phyloP scores from a whole-genome alignment of 2,888 invertebrate species.

The Eupsilia transversa region DNA sequence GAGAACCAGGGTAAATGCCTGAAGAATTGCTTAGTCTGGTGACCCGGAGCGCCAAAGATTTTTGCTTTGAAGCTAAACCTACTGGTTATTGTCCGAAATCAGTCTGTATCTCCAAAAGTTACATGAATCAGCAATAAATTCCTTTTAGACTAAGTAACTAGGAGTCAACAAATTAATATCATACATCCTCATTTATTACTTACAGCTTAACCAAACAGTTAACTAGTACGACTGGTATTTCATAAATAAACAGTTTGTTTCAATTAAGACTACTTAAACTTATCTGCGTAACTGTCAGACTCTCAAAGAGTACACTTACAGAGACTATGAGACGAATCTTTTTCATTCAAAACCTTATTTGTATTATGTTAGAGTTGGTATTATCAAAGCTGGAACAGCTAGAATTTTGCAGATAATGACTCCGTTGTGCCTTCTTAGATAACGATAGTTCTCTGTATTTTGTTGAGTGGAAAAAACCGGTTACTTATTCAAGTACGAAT shows the following conservation, averaged over 20 bases:
- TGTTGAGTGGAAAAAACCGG: slow-evolving; percentile 55
- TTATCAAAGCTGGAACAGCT: slow-evolving; percentile 8
- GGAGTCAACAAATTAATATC: neutral
- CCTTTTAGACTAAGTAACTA: neutral
- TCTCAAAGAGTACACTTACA: slow-evolving; percentile 15
- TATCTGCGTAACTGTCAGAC: slow-evolving; percentile 41
- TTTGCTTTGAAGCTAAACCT: neutral
- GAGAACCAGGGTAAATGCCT: too few species aligned
- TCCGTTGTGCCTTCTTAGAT: slow-evolving; percentile 54
- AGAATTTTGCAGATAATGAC: slow-evolving; percentile 57
- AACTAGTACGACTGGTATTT: slow-evolving; percentile 9
- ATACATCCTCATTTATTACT: slow-evolving; percentile 12
- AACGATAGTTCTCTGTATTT: slow-evolving; percentile 57
- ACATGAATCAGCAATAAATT: neutral
- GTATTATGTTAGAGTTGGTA: neutral
- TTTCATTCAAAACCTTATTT: neutral
- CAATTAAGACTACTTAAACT: slow-evolving; percentile 57
- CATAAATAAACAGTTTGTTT: slow-evolving; percentile 45
- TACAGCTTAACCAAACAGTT: neutral
- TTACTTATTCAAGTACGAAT: slow-evolving; percentile 36
- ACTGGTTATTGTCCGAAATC: neutral
- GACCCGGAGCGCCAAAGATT: neutral
- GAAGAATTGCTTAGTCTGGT: too few species aligned
- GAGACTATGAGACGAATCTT: neutral
- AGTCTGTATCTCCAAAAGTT: neutral